These are phyloP conservation scores for Atrina japonica DNA, from an alignment of 2,888 invertebrate genomes.

Conservation along the genomic window DNA sequence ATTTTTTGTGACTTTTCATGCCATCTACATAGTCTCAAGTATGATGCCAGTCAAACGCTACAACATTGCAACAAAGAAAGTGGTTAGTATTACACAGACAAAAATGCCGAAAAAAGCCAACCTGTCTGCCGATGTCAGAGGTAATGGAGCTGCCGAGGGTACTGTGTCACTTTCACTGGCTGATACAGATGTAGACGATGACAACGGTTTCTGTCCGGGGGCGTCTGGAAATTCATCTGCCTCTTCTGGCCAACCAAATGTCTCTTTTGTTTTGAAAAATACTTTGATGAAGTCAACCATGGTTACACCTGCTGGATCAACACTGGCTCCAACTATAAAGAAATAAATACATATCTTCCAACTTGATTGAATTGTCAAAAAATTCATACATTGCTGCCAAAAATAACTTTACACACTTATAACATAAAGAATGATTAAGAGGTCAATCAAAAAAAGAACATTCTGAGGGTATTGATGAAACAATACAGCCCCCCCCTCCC, in stretches of 20 bases:
- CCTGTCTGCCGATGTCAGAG: conserved; percentile 85
- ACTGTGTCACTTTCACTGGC: conserved; percentile 55
- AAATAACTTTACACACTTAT: too few relatives aligned
- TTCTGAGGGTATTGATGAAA: too few relatives aligned
- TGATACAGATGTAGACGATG: conserved; percentile 36
- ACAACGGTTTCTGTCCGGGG: conserved; percentile 42
- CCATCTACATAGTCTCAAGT: too few relatives aligned
- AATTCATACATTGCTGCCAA: background rate
- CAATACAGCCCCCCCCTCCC: too few relatives aligned
- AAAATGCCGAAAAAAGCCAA: too few relatives aligned
- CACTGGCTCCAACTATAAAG: conserved; percentile 80
- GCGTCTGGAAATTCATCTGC: conserved; percentile 86
- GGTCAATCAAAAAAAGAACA: too few relatives aligned
- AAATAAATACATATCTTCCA: background rate
- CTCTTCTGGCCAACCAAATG: conserved; percentile 98
- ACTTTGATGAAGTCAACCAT: conserved; percentile 97
- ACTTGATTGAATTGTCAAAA: background rate
- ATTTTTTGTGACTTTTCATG: too few relatives aligned
- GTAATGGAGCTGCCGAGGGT: conserved; percentile 74
- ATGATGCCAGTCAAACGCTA: too few relatives aligned
- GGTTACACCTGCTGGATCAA: conserved; percentile 88
- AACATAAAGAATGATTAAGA: too few relatives aligned
- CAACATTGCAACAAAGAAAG: too few relatives aligned
- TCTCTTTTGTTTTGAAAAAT: conserved; percentile 96
- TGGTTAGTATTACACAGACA: background rate